Evolutionary conservation across 2,888 invertebrate genomes (phyloP), one percentile per base, ranked within the genome.

Genomic region (Polydrusus pterygomalis): DNA sequence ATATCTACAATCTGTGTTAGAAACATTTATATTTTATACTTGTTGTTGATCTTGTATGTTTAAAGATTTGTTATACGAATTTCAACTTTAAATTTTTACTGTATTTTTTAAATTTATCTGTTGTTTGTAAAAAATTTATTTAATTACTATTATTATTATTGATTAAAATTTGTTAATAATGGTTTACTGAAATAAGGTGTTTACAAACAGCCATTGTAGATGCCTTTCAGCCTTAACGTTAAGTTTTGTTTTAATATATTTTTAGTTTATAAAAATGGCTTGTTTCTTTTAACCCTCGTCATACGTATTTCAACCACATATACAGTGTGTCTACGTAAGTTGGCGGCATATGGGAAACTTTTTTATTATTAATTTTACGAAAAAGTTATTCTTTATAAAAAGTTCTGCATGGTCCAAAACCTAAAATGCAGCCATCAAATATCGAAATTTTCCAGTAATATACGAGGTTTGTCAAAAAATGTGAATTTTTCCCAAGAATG

Each of bases 121-220:
- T 47, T 49, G 10, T 47, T 1, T 43, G n/a, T 63, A 40, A 11
- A 51, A 2, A 10, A 20, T 20, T n/a, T 10, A 11, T 11, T 51
- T 51, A n/a, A 1, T n/a, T 49, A 9, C 30, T 54, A 54, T n/a
- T n/a, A n/a, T n/a, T n/a, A n/a, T n/a, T n/a, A n/a, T n/a, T n/a
- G 9, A 15, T 40, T 38, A 18, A 60, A 38, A 34, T 60, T 38
- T 6, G 58, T 60, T 60, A 38, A 9, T 38, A 38, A 60, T 68
- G 72, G 20, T 38, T 62, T 65, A 54, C 13, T 73, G 68, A 74
- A 77, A 75, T 78, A 67, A 81, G 82, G 80, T 82, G 80, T 79
- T 81, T 82, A 83, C 81, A 84, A 69, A 80, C 86, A 86, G 86
- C 86, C 86, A 86, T 85, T 84, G 80, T 83, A 81, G 80, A 77